Conservation (phyloP, 2,113 vertebrate species). For the Corythornis vintsioides region DNA sequence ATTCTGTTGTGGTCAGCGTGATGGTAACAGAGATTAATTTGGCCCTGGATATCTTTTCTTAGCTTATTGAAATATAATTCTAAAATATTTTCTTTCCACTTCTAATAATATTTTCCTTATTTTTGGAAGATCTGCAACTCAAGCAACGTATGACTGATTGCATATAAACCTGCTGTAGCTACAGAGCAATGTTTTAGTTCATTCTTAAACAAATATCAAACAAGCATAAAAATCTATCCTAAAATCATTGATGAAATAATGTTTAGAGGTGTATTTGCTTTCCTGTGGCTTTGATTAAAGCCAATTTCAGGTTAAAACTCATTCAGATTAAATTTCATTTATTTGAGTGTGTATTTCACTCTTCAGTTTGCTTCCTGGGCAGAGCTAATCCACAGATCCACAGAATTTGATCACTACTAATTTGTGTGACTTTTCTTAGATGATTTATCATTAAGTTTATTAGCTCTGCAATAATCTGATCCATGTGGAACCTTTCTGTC, state of each 20-base stretch:
- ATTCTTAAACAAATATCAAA: not conserved
- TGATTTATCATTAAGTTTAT: not conserved
- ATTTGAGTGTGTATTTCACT: not conserved
- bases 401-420: not conserved
- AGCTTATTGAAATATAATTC: slow-evolving; percentile 51
- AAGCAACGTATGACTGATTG: slow-evolving; percentile 7
- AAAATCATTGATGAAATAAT: not conserved
- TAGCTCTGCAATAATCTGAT: not conserved
- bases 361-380: not conserved
- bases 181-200: not conserved
- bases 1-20: slow-evolving; percentile 23
- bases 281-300: not conserved
- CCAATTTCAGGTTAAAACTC: not conserved
- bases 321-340: not conserved
- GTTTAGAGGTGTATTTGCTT: not conserved
- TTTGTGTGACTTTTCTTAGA: not conserved
- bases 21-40: slow-evolving; percentile 51
- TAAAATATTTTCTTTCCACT: slow-evolving; percentile 47
- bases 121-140: slow-evolving; percentile 50
- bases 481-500: not conserved
- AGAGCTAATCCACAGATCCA: not conserved
- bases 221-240: not conserved
- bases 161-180: not conserved
- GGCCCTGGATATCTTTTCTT: slow-evolving; percentile 42
- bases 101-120: slow-evolving; percentile 58